Conservation (phyloP, 1,140 invertebrate species). For the Mesaphorura yosii region DNA sequence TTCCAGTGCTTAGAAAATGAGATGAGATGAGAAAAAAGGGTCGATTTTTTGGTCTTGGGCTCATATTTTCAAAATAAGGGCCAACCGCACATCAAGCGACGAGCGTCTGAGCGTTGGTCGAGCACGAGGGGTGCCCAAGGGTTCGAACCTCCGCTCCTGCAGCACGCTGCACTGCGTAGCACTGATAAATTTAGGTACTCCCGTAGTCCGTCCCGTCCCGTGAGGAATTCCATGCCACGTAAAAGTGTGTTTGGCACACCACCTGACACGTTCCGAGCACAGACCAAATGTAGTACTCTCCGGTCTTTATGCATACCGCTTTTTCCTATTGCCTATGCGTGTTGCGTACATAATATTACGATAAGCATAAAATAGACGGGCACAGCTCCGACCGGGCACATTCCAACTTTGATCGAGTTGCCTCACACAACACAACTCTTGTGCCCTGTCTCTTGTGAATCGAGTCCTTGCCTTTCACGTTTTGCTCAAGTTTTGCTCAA, state of each 20-base stretch:
- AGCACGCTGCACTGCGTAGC: too few relatives aligned
- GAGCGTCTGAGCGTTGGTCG: too few relatives aligned
- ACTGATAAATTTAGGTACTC: too few relatives aligned
- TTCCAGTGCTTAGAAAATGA: not conserved
- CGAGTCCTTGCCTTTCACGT: too few relatives aligned
- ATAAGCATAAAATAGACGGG: not conserved
- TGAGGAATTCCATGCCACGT: not conserved
- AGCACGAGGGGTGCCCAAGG: too few relatives aligned
- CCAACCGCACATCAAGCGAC: not conserved
- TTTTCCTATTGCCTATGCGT: not conserved
- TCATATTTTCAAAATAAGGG: not conserved
- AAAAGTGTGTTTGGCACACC: constrained; percentile 29
- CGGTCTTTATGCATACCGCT: not conserved
- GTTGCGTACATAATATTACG: not conserved
- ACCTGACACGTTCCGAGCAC: constrained; percentile 30
- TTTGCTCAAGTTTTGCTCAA: too few relatives aligned
- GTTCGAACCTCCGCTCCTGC: too few relatives aligned
- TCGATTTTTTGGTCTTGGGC: too few relatives aligned
- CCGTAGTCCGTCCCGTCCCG: not conserved
- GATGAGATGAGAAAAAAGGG: not conserved
- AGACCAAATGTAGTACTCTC: not conserved
- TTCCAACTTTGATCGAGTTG: too few relatives aligned
- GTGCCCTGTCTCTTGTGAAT: too few relatives aligned
- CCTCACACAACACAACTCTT: too few relatives aligned
- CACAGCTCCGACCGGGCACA: too few relatives aligned